Conservation (phyloP, 2,888 invertebrate genomes). For the Epistrophe eligans region DNA sequence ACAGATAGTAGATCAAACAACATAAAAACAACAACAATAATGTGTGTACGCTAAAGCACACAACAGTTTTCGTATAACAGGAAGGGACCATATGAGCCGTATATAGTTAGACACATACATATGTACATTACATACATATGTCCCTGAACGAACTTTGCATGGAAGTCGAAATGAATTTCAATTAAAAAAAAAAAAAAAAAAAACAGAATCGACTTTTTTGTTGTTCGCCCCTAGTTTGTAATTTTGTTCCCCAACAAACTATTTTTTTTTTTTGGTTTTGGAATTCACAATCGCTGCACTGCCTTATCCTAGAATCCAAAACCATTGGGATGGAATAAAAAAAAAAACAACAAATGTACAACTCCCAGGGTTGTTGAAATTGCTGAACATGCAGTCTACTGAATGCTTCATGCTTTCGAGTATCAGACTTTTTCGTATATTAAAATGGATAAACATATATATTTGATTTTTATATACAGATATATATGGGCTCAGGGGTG, state of each 20-base stretch:
- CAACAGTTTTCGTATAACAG: conserved; percentile 1
- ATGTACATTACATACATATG: background rate
- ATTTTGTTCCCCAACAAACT: conserved; percentile 14
- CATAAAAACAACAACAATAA: background rate
- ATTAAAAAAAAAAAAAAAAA: background rate
- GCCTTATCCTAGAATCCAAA: background rate
- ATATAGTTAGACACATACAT: too few relatives aligned
- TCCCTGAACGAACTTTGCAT: conserved; percentile 32
- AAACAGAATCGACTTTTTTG: conserved; percentile 17
- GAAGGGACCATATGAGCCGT: background rate
- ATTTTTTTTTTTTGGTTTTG: background rate
- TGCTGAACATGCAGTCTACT: conserved; percentile 3
- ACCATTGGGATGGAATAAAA: conserved; percentile 1
- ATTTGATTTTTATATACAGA: background rate
- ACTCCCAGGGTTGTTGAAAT: conserved; percentile 21
- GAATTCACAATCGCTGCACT: background rate
- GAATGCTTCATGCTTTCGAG: background rate
- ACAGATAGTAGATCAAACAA: conserved; percentile 3
- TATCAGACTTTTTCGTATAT: conserved; percentile 21
- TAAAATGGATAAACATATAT: background rate
- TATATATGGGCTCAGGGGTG: too few relatives aligned
- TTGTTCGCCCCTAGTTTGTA: conserved; percentile 22
- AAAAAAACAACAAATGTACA: conserved; percentile 4
- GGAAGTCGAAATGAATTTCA: conserved; percentile 19
- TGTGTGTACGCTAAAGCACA: background rate